These are phyloP conservation scores for Drosophila ambigua DNA, from an alignment of 1,140 invertebrate species.

Conservation along the genomic window DNA sequence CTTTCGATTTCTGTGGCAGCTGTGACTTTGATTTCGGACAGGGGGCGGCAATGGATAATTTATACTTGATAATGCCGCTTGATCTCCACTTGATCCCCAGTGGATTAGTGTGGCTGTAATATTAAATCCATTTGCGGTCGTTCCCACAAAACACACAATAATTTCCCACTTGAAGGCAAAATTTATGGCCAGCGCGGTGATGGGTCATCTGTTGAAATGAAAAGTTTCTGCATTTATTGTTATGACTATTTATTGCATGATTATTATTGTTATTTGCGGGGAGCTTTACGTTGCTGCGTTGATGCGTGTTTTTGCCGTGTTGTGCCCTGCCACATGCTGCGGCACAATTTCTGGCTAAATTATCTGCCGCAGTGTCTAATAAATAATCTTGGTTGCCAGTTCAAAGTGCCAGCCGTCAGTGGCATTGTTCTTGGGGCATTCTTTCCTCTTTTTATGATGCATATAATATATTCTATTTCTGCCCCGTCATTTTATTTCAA, in stretches of 20 bases:
- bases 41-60: constrained; percentile 70
- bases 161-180: constrained; percentile 66
- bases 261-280: constrained; percentile 40
- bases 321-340: constrained; percentile 18
- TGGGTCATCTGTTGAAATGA: constrained; percentile 45
- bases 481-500: constrained; percentile 74
- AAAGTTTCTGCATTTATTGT: constrained; percentile 52
- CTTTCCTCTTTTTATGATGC: constrained; percentile 15
- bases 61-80: constrained; percentile 73
- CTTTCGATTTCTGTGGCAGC: constrained; percentile 52
- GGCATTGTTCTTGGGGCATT: constrained; percentile 37
- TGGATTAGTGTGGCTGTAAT: constrained; percentile 82
- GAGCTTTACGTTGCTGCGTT: no score
- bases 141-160: constrained; percentile 73
- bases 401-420: constrained; percentile 49
- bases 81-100: constrained; percentile 81
- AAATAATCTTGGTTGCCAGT: constrained; percentile 56
- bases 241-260: constrained; percentile 41
- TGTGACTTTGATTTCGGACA: constrained; percentile 57
- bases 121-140: constrained; percentile 82
- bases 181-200: constrained; percentile 57
- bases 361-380: constrained; percentile 62
- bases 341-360: constrained; percentile 53
- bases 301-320: no score
- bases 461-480: constrained; percentile 36